These are phyloP conservation scores for Xanthorhoe spadicearia DNA, from an alignment of 2,888 invertebrate genomes.

Conservation along the genomic window DNA sequence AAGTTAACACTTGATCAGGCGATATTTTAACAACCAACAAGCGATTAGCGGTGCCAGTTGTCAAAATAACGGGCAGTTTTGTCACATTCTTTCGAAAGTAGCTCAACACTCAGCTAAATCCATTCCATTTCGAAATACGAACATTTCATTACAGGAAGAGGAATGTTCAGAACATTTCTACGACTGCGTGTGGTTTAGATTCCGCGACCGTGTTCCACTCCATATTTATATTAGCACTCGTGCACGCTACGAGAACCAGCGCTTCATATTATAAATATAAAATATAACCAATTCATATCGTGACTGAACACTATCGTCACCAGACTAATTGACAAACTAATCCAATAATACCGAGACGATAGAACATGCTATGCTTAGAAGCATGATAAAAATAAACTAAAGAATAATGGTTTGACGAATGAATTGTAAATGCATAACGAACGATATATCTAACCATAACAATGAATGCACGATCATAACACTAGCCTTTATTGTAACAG, in stretches of 20 bases:
- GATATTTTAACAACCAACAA: conserved; percentile 26
- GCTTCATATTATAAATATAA: conserved; percentile 45
- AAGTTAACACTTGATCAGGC: conserved; percentile 27
- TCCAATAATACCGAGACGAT: conserved; percentile 36
- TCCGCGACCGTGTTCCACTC: conserved; percentile 37
- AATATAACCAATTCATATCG: conserved; percentile 38
- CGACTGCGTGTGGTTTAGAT: conserved; percentile 38
- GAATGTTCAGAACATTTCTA: conserved; percentile 22
- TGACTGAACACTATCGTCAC: conserved; percentile 32
- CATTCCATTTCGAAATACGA: conserved; percentile 46
- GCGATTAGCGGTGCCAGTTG: conserved; percentile 24
- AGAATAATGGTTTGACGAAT: conserved; percentile 23
- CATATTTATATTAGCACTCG: conserved; percentile 59
- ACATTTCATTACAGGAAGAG: conserved; percentile 42
- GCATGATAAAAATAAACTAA: conserved; percentile 47
- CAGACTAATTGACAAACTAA: conserved; percentile 23
- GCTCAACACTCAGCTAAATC: conserved; percentile 25
- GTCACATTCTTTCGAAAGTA: conserved; percentile 25
- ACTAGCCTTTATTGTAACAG: conserved; percentile 26
- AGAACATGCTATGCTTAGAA: conserved; percentile 53
- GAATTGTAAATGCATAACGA: conserved; percentile 20
- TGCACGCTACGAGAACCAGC: conserved; percentile 64
- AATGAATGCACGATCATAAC: conserved; percentile 19
- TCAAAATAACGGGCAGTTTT: conserved; percentile 22
- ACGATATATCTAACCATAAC: conserved; percentile 20